Conservation (phyloP, 2,113 vertebrate species). For the Sylvietta virens region DNA sequence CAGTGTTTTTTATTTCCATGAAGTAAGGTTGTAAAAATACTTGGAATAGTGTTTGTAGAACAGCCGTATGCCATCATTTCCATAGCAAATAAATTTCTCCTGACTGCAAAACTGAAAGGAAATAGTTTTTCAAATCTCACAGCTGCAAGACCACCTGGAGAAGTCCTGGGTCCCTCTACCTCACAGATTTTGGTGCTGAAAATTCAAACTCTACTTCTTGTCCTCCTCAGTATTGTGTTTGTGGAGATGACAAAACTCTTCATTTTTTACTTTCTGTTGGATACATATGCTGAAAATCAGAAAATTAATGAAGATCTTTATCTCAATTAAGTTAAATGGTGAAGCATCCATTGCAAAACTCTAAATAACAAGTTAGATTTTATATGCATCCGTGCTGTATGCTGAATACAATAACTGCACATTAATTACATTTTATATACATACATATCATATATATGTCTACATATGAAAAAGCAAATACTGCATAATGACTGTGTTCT, state of each 20-base stretch:
- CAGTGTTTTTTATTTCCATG: background rate
- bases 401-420: background rate
- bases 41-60: background rate
- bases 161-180: background rate
- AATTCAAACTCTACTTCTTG: background rate
- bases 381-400: background rate
- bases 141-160: background rate
- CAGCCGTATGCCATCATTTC: background rate
- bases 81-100: background rate
- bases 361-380: background rate
- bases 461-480: background rate
- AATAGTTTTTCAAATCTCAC: background rate
- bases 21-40: background rate
- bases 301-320: background rate
- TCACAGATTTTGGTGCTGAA: background rate
- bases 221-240: background rate
- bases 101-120: background rate
- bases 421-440: background rate
- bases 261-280: background rate
- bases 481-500: background rate
- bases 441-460: background rate
- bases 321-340: background rate
- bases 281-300: background rate
- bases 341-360: background rate
- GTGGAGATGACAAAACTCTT: background rate